A percentile compares a stretch with the other conserved stretches of the same genome.
Evolutionary conservation across 1,140 invertebrate species (phyloP).

Genomic region (Probaryconus sp.): DNA sequence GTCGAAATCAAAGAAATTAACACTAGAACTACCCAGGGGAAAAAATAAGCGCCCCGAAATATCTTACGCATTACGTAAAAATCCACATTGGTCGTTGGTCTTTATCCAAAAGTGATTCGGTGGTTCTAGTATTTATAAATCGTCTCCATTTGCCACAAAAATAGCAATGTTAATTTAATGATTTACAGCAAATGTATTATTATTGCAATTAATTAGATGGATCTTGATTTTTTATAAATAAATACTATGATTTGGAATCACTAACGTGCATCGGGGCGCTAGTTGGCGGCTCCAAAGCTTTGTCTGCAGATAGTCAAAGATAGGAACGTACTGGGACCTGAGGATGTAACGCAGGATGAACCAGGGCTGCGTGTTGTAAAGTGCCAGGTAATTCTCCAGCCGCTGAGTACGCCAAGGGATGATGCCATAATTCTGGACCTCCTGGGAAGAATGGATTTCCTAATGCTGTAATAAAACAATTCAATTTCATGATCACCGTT

Average conservation of each 20-base stretch:
- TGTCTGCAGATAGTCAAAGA: slow-evolving; percentile 97
- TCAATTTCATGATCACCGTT: slow-evolving; percentile 14
- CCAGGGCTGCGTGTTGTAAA: slow-evolving; percentile 91
- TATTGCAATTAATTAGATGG: too few relatives aligned
- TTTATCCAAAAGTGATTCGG: too few relatives aligned
- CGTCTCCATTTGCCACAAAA: too few relatives aligned
- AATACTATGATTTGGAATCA: slow-evolving; percentile 63
- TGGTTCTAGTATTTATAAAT: too few relatives aligned
- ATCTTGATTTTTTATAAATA: slow-evolving; percentile 32
- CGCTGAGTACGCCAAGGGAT: slow-evolving; percentile 90
- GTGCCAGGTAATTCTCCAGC: slow-evolving; percentile 89
- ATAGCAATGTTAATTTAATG: too few relatives aligned
- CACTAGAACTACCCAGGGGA: neutral
- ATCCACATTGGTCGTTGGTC: too few relatives aligned
- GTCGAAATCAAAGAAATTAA: neutral
- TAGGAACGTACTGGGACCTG: slow-evolving; percentile 97
- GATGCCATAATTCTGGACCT: slow-evolving; percentile 94
- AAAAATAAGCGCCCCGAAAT: too few relatives aligned
- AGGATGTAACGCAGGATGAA: slow-evolving; percentile 97
- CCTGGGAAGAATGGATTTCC: slow-evolving; percentile 96
- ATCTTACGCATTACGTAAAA: too few relatives aligned
- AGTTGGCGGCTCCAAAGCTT: slow-evolving; percentile 82
- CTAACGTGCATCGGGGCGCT: slow-evolving; percentile 80
- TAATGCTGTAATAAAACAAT: slow-evolving; percentile 85
- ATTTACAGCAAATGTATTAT: too few relatives aligned